Percentiles rank a stretch among this genome's conserved stretches.
Evolutionary conservation across 2,113 vertebrate species (phyloP).

Genomic region (Perca schrenkii): DNA sequence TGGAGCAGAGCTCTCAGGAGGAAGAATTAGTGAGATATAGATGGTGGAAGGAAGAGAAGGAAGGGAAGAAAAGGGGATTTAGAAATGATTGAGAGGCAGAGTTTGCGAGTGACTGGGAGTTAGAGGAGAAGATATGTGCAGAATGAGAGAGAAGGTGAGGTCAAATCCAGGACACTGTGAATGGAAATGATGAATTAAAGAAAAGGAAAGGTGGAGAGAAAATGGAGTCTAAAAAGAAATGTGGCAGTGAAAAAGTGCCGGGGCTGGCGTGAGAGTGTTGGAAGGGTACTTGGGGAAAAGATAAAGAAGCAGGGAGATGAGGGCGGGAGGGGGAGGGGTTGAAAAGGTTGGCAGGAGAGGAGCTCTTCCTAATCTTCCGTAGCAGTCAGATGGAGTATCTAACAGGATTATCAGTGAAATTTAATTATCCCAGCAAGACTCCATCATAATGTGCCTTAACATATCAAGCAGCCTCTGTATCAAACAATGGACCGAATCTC

Average conservation of each 20-base stretch:
- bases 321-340: conserved; percentile 11
- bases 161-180: conserved; percentile 61
- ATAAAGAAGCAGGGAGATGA: conserved; percentile 60
- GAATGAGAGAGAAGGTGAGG: conserved; percentile 65
- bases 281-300: conserved; percentile 67
- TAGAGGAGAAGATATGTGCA: conserved; percentile 50
- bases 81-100: conserved; percentile 68
- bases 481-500: conserved; percentile 66
- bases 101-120: conserved; percentile 43
- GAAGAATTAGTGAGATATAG: conserved; percentile 63
- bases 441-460: conserved; percentile 76
- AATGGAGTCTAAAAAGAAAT: conserved; percentile 59
- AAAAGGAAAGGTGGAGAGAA: conserved; percentile 55
- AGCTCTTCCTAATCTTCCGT: conserved; percentile 73
- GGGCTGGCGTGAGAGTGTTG: conserved; percentile 46
- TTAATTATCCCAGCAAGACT: conserved; percentile 75
- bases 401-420: conserved; percentile 83
- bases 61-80: conserved; percentile 30
- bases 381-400: conserved; percentile 75
- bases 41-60: conserved; percentile 38
- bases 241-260: conserved; percentile 52
- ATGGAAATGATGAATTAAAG: conserved; percentile 78
- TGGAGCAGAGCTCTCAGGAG: conserved; percentile 50
- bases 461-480: conserved; percentile 61
- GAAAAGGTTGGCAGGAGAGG: conserved; percentile 68